These are phyloP conservation scores for Bhutanitis thaidina DNA, from an alignment of 2,888 invertebrate species.

Conservation along the genomic window DNA sequence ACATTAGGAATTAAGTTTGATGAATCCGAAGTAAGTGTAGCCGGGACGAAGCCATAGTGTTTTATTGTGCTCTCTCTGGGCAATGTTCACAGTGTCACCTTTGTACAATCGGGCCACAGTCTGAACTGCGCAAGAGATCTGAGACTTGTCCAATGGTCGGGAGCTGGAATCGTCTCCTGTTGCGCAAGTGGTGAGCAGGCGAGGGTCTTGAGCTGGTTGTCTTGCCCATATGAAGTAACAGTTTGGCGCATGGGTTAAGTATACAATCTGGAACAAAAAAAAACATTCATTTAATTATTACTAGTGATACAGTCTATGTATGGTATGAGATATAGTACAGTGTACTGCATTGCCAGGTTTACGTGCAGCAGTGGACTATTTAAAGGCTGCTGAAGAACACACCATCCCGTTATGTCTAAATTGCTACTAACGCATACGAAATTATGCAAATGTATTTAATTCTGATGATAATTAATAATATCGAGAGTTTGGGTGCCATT, in stretches of 20 bases:
- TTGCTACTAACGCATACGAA: too few relatives aligned
- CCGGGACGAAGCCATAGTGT: slow-evolving; percentile 60
- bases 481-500: too few relatives aligned
- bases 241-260: slow-evolving; percentile 57
- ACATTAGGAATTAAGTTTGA: slow-evolving; percentile 66
- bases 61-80: slow-evolving; percentile 60
- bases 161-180: slow-evolving; percentile 55
- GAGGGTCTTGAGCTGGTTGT: slow-evolving; percentile 34
- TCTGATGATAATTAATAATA: too few relatives aligned
- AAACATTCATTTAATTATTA: too few relatives aligned
- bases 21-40: slow-evolving; percentile 62
- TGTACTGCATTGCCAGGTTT: too few relatives aligned
- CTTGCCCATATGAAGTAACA: slow-evolving; percentile 62
- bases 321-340: too few relatives aligned
- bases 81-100: slow-evolving; percentile 56
- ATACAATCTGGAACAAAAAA: slow-evolving; percentile 62
- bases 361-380: too few relatives aligned
- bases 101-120: slow-evolving; percentile 51
- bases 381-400: too few relatives aligned
- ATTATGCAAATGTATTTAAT: too few relatives aligned
- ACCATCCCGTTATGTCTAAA: too few relatives aligned
- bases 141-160: slow-evolving; percentile 47
- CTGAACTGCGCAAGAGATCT: slow-evolving; percentile 63
- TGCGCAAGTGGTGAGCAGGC: slow-evolving; percentile 52
- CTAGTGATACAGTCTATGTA: too few relatives aligned